Percentiles rank a stretch among this genome's conserved stretches.
Evolutionary conservation across 2,888 invertebrate genomes (phyloP).

Genomic region (Tetranychus piercei): DNA sequence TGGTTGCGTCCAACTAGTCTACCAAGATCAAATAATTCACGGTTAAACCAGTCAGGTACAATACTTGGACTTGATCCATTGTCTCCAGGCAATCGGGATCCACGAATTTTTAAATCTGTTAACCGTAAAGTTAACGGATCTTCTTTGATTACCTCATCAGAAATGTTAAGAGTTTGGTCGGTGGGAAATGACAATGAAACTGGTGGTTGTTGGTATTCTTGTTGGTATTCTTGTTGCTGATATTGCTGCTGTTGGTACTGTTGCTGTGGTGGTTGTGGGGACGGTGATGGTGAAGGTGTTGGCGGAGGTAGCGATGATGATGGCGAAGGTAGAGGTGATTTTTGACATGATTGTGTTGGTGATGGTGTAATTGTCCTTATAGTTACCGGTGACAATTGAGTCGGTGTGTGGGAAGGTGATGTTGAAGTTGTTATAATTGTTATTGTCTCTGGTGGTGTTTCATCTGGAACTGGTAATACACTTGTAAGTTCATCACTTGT

Average conservation of each 20-base stretch:
- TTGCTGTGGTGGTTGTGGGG: neutral
- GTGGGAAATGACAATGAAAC: neutral
- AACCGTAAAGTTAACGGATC: neutral
- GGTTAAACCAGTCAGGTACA: conserved; percentile 16
- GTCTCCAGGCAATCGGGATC: conserved; percentile 3
- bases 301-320: neutral
- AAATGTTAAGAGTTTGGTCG: neutral
- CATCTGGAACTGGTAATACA: too few relatives aligned
- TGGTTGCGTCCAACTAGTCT: conserved; percentile 1
- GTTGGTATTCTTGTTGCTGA: too few relatives aligned
- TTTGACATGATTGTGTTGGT: neutral
- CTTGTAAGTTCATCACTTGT: neutral
- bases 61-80: conserved; percentile 8
- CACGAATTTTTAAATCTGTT: neutral
- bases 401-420: neutral
- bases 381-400: neutral
- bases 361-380: neutral
- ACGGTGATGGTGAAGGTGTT: neutral
- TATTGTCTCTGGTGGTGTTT: neutral
- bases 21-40: conserved; percentile 4
- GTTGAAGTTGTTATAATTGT: neutral
- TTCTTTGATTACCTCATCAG: neutral
- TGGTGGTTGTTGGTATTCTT: neutral
- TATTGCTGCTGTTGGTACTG: neutral
- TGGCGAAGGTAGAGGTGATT: neutral